These are phyloP conservation scores for Camponotus floridanus DNA, from an alignment of 1,140 invertebrate species.

Conservation along the genomic window DNA sequence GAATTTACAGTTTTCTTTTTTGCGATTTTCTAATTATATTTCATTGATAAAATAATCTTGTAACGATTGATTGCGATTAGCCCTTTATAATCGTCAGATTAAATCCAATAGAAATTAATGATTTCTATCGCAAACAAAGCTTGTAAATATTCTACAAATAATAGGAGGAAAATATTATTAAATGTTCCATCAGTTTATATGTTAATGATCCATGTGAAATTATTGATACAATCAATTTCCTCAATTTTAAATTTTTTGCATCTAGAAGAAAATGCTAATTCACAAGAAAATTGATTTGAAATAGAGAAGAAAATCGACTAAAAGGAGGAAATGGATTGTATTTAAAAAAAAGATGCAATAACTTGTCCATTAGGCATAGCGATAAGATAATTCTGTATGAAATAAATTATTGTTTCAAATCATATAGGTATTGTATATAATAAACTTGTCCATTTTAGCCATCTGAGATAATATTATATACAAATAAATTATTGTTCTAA, in stretches of 20 bases:
- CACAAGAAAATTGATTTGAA: too few relatives aligned
- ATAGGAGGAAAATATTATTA: constrained; percentile 16
- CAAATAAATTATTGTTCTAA: constrained; percentile 65
- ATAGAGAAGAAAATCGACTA: too few relatives aligned
- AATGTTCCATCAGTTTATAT: constrained; percentile 53
- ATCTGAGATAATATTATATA: constrained; percentile 39
- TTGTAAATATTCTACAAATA: constrained; percentile 67
- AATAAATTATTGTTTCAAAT: constrained; percentile 74
- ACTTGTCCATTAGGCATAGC: constrained; percentile 77
- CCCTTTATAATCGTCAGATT: background rate
- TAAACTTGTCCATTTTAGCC: constrained; percentile 46
- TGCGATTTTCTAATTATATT: background rate
- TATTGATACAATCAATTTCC: constrained; percentile 6
- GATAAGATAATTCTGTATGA: constrained; percentile 71
- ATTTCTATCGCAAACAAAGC: constrained; percentile 24
- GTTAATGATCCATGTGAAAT: constrained; percentile 17
- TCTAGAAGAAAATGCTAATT: too few relatives aligned
- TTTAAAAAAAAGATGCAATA: constrained; percentile 75
- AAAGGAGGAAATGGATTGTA: background rate
- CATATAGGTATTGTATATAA: constrained; percentile 49
- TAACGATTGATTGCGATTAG: background rate
- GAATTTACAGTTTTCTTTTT: constrained; percentile 22
- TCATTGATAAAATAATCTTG: background rate
- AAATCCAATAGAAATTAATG: constrained; percentile 15
- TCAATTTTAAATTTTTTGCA: too few relatives aligned